These are phyloP conservation scores for Drosophila sturtevanti DNA, from an alignment of 1,140 invertebrate genomes.

Conservation along the genomic window DNA sequence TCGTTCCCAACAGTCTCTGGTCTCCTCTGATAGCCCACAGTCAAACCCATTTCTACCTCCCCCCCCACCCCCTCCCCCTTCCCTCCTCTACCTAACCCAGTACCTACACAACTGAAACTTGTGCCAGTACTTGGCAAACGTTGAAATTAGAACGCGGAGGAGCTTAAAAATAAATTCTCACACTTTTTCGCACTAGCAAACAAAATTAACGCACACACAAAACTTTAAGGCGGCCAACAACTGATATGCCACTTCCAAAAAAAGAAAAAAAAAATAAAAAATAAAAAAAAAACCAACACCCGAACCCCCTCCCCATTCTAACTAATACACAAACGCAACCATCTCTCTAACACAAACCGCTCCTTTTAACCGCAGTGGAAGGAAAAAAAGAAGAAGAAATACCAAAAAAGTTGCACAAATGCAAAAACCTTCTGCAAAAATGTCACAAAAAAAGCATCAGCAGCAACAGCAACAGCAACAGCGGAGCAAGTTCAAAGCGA, in stretches of 20 bases:
- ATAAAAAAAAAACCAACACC: no score
- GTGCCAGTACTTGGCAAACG: conserved; percentile 28
- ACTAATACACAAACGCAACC: neutral
- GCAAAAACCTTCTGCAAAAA: conserved; percentile 68
- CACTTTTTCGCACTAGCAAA: conserved; percentile 65
- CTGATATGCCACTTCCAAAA: conserved; percentile 33
- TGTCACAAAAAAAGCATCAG: conserved; percentile 59
- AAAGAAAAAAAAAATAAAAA: no score
- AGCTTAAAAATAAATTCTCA: conserved; percentile 71
- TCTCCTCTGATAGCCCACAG: neutral
- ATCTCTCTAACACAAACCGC: neutral
- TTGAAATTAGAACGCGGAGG: conserved; percentile 63
- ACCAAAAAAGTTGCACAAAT: conserved; percentile 71
- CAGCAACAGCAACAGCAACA: conserved; percentile 19
- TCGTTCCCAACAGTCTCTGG: neutral
- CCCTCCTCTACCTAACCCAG: neutral
- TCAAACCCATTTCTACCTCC: conserved; percentile 4
- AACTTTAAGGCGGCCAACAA: conserved; percentile 63
- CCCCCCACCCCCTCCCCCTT: conserved; percentile 2
- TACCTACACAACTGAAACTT: conserved; percentile 9
- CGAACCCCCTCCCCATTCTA: neutral
- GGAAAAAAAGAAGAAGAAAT: neutral
- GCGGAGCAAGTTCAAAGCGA: conserved; percentile 59
- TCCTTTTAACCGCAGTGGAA: conserved; percentile 52
- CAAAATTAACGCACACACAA: conserved; percentile 70